These are phyloP conservation scores for Helicorthomorpha holstii DNA, from an alignment of 1,140 invertebrate species.

Conservation along the genomic window DNA sequence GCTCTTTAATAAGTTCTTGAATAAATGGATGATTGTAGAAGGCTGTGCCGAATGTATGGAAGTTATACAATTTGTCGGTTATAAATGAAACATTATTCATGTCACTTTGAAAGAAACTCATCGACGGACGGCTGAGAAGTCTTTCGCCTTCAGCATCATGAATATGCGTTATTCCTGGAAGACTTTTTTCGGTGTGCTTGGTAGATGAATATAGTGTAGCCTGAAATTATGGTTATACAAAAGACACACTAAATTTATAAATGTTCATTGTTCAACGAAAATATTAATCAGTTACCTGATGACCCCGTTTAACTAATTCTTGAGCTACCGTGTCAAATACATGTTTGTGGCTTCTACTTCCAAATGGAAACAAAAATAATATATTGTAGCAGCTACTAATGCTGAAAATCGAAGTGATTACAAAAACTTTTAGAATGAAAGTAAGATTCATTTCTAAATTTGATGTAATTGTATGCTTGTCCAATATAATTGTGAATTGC, in stretches of 20 bases:
- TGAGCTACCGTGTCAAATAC: neutral
- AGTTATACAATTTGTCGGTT: neutral
- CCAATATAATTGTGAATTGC: too few species aligned
- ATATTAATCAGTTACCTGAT: neutral
- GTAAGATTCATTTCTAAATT: too few species aligned
- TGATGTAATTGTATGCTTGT: too few species aligned
- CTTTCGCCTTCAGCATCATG: neutral
- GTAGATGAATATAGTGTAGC: too few species aligned
- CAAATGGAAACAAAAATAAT: neutral
- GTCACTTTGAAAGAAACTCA: neutral
- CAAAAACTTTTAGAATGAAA: too few species aligned
- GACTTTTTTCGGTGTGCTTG: neutral
- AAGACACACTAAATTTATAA: neutral
- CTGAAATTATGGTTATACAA: neutral
- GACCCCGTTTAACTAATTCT: neutral
- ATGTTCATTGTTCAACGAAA: neutral
- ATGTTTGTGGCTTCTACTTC: neutral
- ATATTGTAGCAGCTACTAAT: neutral
- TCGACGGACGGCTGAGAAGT: neutral
- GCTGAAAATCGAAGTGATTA: too few species aligned
- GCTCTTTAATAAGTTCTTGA: neutral
- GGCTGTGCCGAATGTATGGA: too few species aligned
- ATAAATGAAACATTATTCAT: neutral
- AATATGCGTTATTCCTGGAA: neutral
- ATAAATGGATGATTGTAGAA: neutral